Base-by-base conservation (phyloP, 1,140 invertebrate species). In the Alviniconcha marisindica region DNA sequence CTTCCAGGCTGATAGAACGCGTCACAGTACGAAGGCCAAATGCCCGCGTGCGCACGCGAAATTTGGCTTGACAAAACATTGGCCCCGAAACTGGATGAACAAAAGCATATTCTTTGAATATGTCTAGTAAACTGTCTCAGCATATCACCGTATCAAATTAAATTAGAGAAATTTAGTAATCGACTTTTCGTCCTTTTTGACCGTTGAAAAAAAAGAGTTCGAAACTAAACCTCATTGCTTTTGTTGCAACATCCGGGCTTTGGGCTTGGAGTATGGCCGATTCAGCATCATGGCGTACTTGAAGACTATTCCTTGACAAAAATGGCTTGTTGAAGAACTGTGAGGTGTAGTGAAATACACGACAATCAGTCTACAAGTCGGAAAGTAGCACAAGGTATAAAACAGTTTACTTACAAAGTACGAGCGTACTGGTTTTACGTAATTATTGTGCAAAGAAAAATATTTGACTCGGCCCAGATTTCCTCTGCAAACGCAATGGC, bases 261-360 rank as follows among this genome's bases (percentile, higher is more conserved):
- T 40, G 5, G 18, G 1, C 7, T 14, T n/a, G 31, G 31, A 66
- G 14, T 66, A 71, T 71, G 69, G 36, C 69, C 69, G 69, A 71
- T 71, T 71, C 69, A 71, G 69, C 69, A 71, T 40, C 69, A 71
- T 71, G 69, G 66, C 69, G 69, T 71, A 40, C 36, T 10, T 33
- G 15, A 31, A 40, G 24, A 40, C 18, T 2, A 71, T 10, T 48
- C 18, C 44, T 48, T 48, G 44, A 40, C 14, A 21, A 2, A 14
- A 42, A 42, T 38, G 69, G 36, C 10, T 40, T 40, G 36, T 71
- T 33, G 36, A 24, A 5, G 10, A 71, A 18, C 40, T 71, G 66
- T 71, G 33, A 33, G 36, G 15, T 60, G n/a, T 40, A 48, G 44
- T 48, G 44, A 48, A 48, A 48, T 48, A 48, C 18, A 10, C 44